These are phyloP conservation scores for Drosophila eugracilis DNA, from an alignment of 1,140 invertebrate species.

Conservation along the genomic window DNA sequence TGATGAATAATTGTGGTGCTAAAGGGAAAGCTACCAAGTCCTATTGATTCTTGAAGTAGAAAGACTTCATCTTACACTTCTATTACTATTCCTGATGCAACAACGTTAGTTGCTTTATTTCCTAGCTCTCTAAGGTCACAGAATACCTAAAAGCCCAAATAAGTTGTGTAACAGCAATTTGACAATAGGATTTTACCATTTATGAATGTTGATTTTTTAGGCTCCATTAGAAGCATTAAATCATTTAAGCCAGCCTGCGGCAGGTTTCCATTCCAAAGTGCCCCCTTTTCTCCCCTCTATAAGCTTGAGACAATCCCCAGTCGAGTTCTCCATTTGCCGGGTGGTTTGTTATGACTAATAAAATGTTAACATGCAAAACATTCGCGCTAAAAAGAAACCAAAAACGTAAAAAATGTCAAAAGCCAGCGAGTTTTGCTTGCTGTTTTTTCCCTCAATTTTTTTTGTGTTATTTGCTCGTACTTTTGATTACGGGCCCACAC, in stretches of 20 bases:
- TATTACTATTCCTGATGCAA: no score
- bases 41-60: no score
- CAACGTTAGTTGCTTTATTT: no score
- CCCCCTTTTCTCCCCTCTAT: neutral
- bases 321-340: conserved; percentile 37
- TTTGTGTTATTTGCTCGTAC: conserved; percentile 22
- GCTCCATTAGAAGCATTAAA: conserved; percentile 46
- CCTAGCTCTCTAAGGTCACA: no score
- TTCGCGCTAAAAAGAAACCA: conserved; percentile 64
- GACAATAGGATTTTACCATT: conserved; percentile 7
- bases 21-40: conserved; percentile 3
- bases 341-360: conserved; percentile 80
- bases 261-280: conserved; percentile 28
- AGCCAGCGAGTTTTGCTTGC: conserved; percentile 54
- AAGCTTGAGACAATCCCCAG: conserved; percentile 28
- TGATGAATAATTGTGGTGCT: conserved; percentile 23
- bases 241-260: conserved; percentile 56
- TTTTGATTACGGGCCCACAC: conserved; percentile 74
- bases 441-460: conserved; percentile 22
- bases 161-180: neutral
- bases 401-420: conserved; percentile 72
- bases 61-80: no score
- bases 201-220: conserved; percentile 6
- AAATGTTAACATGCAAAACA: conserved; percentile 83
- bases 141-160: neutral